A percentile compares a stretch with the other conserved stretches of the same genome.
Evolutionary conservation across 2,888 invertebrate species (phyloP).

Genomic region (Drosophila neoperkinsi): DNA sequence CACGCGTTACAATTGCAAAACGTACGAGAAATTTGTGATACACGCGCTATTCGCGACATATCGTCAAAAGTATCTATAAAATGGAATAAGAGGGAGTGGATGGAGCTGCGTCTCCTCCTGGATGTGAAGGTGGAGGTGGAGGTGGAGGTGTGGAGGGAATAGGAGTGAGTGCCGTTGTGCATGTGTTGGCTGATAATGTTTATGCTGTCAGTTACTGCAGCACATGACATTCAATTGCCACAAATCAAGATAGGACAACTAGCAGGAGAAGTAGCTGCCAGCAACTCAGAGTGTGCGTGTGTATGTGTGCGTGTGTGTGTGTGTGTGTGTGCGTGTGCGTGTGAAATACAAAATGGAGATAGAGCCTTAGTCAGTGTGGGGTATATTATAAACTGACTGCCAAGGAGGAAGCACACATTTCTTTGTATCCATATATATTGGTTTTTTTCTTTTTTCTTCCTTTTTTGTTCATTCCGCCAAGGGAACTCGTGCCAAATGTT

Average conservation of each 20-base stretch:
- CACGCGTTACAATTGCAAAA: slow-evolving; percentile 54
- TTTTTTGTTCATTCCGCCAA: slow-evolving; percentile 14
- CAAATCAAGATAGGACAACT: slow-evolving; percentile 72
- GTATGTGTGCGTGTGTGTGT: neutral
- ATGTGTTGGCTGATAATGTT: slow-evolving; percentile 73
- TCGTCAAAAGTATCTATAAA: slow-evolving; percentile 61
- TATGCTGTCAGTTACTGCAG: slow-evolving; percentile 66
- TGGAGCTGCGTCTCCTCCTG: no score
- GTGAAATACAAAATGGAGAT: slow-evolving; percentile 13
- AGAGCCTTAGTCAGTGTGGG: slow-evolving; percentile 14
- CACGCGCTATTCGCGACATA: slow-evolving; percentile 61
- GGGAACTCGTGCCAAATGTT: slow-evolving; percentile 65
- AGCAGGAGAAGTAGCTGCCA: slow-evolving; percentile 28
- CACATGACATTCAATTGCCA: slow-evolving; percentile 78
- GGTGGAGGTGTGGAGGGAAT: neutral
- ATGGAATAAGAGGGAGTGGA: slow-evolving; percentile 6
- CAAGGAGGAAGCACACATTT: slow-evolving; percentile 45
- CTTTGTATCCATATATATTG: slow-evolving; percentile 1
- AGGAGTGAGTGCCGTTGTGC: slow-evolving; percentile 30
- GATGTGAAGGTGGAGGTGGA: neutral
- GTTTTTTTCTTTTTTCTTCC: neutral
- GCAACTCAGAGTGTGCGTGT: slow-evolving; percentile 5
- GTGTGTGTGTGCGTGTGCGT: neutral
- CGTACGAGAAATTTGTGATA: slow-evolving; percentile 48
- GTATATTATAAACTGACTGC: slow-evolving; percentile 57